Evolutionary conservation across 2,797 vertebrate genomes (phyloP).

Genomic region (Petrocephalus schoutedeni): DNA sequence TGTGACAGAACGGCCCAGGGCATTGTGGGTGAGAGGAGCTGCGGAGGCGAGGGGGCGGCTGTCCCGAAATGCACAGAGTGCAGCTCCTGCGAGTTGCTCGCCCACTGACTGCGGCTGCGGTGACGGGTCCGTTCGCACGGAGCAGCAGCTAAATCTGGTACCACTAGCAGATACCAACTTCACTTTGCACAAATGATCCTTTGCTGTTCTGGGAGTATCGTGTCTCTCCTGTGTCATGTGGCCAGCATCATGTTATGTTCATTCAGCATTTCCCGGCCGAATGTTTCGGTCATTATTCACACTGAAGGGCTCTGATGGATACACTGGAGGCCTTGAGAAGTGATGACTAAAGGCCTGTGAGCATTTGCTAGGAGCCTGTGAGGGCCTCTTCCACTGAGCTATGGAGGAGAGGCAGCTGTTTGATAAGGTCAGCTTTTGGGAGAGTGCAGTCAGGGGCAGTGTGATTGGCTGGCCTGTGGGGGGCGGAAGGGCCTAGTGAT

Average conservation of each 20-base stretch:
- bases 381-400: not conserved
- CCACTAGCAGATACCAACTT: not conserved
- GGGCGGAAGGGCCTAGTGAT: not conserved
- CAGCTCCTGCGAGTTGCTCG: not conserved
- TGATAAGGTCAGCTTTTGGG: not conserved
- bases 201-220: not conserved
- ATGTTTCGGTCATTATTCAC: conserved; percentile 4
- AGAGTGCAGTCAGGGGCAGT: not conserved
- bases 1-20: conserved; percentile 2
- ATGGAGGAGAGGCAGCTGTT: not conserved
- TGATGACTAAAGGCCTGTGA: not conserved
- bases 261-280: not conserved
- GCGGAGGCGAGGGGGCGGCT: not conserved
- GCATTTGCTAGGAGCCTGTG: not conserved
- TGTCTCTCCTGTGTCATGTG: not conserved
- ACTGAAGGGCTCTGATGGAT: not conserved
- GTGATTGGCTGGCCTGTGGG: not conserved
- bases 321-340: not conserved
- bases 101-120: not conserved
- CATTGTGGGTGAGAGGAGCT: conserved; percentile 1
- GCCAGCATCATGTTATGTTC: not conserved
- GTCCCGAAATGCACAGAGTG: not conserved
- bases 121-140: not conserved
- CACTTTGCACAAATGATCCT: not conserved
- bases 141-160: not conserved